Base-by-base conservation (phyloP, 2,113 vertebrate genomes). In the Kryptolebias marmoratus region DNA sequence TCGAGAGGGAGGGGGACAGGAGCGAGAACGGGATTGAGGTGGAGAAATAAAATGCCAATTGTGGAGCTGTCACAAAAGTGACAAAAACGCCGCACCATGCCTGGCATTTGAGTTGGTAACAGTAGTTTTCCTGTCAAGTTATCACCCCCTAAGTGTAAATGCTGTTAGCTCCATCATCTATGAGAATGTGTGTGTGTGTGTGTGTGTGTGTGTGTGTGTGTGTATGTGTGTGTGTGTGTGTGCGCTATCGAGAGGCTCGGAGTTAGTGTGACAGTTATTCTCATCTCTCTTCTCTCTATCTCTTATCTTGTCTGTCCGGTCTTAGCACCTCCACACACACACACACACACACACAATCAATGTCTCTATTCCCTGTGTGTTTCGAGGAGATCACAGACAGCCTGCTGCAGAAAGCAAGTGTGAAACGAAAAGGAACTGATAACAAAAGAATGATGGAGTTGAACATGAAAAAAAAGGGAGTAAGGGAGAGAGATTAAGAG, bases 311-410 rank as follows among this genome's bases (percentile, higher is more conserved):
- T 71, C 76, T 61, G 55, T 80, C 69, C 66, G 15, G 74, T 76
- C 79, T 79, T 15, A 55, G 28, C 36, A 36, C 36, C 36, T 42
- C 14, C 58, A 45, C 22, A 6, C 58, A 61, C 65, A 36, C 83
- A 86, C 86, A 75, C 12, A 31, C 80, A 28, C 60, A 59, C 50
- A 22, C 32, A 49, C 50, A 80, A 85, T 87, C 82, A 57, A 82
- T 71, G 75, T 72, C 65, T 86, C 64, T 68, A 68, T 80, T 77
- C 75, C 82, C 80, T 1, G 36, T 62, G 83, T 36, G 80, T 82
- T 91, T 86, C 77, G 77, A 80, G 81, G 70, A 85, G 85, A 90
- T 85, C 87, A 83, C 77, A 85, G 79, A 14, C 69, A 32, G 83
- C 39, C 76, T 44, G 79, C 81, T 64, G 77, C 67, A 61, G 70